Conservation (phyloP, 2,888 invertebrate species). For the Strigamia maritima region DNA sequence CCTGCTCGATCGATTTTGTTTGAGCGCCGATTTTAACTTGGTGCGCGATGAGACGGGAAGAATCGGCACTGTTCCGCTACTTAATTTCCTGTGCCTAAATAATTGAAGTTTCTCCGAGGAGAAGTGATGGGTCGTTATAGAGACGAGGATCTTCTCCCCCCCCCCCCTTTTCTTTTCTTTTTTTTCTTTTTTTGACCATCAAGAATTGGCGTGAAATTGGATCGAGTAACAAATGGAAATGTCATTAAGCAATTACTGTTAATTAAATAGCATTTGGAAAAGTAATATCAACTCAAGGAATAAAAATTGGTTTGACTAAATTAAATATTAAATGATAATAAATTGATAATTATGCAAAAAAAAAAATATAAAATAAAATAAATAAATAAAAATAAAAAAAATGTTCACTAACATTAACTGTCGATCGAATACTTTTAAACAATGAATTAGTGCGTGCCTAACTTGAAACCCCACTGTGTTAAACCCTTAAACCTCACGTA, state of each 20-base stretch:
- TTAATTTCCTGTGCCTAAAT: constrained; percentile 10
- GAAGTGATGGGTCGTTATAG: background rate
- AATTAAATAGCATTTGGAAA: background rate
- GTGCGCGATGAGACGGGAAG: constrained; percentile 10
- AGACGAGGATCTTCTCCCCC: background rate
- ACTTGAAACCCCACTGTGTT: background rate
- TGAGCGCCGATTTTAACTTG: constrained; percentile 10
- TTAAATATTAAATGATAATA: no score
- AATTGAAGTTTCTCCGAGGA: background rate
- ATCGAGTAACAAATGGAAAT: background rate
- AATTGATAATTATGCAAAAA: no score
- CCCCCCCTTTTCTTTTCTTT: background rate
- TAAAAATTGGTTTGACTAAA: no score
- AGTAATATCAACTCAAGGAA: no score
- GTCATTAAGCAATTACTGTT: constrained; percentile 1
- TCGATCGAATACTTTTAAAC: no score
- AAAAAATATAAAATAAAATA: no score
- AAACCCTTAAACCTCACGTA: background rate
- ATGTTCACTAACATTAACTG: no score
- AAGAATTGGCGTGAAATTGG: constrained; percentile 4
- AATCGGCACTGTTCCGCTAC: constrained; percentile 2
- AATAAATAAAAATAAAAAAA: no score
- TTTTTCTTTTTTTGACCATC: background rate
- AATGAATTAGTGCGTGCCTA: no score
- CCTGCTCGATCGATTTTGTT: background rate